phyloP scores from a whole-genome alignment of 2,797 vertebrate genomes.

The Premnoplex brunnescens region DNA sequence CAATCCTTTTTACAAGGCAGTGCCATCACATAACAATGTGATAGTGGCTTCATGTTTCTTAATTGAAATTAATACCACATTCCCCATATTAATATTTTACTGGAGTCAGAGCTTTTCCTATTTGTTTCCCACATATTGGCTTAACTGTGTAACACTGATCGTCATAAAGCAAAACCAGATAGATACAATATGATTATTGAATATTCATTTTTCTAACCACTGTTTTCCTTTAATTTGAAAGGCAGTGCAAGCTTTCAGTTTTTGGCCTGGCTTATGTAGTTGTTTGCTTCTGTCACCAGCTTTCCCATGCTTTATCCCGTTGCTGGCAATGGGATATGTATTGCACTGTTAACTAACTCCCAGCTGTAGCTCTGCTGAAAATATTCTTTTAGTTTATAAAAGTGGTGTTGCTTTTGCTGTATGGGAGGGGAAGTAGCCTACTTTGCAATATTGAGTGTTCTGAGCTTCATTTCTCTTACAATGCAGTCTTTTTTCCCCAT shows the following conservation, averaged over 20 bases:
- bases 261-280: not conserved
- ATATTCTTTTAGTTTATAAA: not conserved
- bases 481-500: not conserved
- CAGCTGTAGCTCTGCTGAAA: not conserved
- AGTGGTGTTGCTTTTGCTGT: not conserved
- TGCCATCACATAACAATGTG: not conserved
- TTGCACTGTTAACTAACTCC: not conserved
- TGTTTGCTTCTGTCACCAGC: not conserved
- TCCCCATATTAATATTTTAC: not conserved
- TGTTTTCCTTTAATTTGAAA: not conserved
- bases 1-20: not conserved
- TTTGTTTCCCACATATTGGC: not conserved
- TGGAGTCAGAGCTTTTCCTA: not conserved
- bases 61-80: not conserved
- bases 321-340: not conserved
- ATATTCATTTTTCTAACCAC: not conserved
- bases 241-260: not conserved
- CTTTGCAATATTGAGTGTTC: not conserved
- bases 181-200: not conserved
- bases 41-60: not conserved
- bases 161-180: not conserved
- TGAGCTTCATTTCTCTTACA: conserved; percentile 4
- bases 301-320: not conserved
- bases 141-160: not conserved
- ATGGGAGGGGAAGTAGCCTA: conserved; percentile 58